Conservation (phyloP, 2,888 invertebrate species). For the Hyposoter didymator region DNA sequence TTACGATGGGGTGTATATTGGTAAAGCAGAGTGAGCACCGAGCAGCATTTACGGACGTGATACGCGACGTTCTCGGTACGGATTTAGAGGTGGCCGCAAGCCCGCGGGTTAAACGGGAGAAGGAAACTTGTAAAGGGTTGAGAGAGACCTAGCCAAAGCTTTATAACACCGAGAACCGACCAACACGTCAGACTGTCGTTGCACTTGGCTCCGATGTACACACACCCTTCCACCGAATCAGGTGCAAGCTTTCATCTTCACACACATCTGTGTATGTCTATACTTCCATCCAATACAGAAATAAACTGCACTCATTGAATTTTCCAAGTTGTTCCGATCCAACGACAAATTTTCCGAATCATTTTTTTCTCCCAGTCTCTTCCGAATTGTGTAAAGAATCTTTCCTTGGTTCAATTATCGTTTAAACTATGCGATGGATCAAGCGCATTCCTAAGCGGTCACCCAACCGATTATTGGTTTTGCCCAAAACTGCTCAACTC, state of each 20-base stretch:
- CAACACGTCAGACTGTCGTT: conserved; percentile 50
- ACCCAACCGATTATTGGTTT: no score
- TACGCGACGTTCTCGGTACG: conserved; percentile 57
- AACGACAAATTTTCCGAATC: neutral
- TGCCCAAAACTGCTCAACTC: no score
- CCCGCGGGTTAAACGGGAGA: conserved; percentile 47
- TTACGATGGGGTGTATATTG: conserved; percentile 50
- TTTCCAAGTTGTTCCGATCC: no score
- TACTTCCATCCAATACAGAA: conserved; percentile 23
- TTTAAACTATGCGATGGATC: no score
- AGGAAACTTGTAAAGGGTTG: conserved; percentile 29
- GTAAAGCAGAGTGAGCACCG: conserved; percentile 40
- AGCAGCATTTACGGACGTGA: conserved; percentile 56
- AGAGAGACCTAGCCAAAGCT: conserved; percentile 33
- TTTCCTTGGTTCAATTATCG: no score
- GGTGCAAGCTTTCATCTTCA: conserved; percentile 21
- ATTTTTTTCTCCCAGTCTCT: neutral
- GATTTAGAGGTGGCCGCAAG: conserved; percentile 56
- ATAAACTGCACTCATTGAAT: conserved; percentile 1
- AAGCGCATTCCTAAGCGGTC: no score
- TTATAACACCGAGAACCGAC: conserved; percentile 40
- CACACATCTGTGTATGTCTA: neutral
- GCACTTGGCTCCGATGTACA: conserved; percentile 44
- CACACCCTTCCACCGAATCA: conserved; percentile 58
- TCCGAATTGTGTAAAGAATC: neutral